phyloP scores from a whole-genome alignment of 2,113 vertebrate species.

The Leptobrachium ailaonicum region DNA sequence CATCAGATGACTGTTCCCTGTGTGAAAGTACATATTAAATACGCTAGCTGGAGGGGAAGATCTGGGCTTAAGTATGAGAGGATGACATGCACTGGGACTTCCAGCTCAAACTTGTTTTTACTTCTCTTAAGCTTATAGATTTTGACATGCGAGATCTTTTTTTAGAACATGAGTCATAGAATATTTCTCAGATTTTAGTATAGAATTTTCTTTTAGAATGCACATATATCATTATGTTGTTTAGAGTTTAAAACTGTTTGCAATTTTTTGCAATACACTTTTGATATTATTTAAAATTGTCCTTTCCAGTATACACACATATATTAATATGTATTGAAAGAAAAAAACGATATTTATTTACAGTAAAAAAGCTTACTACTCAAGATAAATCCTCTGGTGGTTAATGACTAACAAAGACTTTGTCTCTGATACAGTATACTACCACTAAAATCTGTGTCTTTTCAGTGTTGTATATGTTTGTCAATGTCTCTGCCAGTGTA shows the following conservation, averaged over 20 bases:
- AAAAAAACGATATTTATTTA: neutral
- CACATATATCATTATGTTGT: neutral
- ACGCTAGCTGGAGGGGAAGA: slow-evolving; percentile 3
- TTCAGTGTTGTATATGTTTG: too few species aligned
- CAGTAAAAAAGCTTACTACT: too few species aligned
- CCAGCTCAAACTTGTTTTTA: neutral
- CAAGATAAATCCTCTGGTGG: too few species aligned
- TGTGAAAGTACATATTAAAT: neutral
- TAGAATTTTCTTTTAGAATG: neutral
- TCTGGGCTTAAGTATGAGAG: slow-evolving; percentile 11
- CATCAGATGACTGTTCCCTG: neutral
- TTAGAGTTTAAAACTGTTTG: neutral
- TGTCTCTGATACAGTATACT: too few species aligned
- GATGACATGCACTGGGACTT: slow-evolving; percentile 16
- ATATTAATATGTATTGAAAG: neutral
- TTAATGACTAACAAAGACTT: too few species aligned
- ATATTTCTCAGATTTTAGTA: neutral
- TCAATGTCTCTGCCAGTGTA: too few species aligned
- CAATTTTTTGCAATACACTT: neutral
- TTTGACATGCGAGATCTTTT: slow-evolving; percentile 3
- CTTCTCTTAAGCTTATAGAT: slow-evolving; percentile 7
- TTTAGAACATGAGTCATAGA: slow-evolving; percentile 22
- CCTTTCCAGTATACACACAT: too few species aligned
- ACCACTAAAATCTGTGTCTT: too few species aligned
- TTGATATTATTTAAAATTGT: neutral